Base-by-base conservation (phyloP, 2,888 invertebrate species). In the Alloplasta piceator region DNA sequence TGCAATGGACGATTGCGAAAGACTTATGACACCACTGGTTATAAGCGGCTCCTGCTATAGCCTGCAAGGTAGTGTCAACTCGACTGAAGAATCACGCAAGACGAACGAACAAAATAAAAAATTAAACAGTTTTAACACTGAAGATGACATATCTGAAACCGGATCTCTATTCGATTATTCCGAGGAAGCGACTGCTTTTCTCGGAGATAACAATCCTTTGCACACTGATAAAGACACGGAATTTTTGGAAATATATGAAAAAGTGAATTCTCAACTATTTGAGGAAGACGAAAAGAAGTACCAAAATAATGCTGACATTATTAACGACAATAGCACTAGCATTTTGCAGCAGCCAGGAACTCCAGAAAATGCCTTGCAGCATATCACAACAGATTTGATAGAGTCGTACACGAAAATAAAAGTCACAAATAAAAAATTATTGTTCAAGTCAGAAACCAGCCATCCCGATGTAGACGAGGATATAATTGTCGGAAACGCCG, bases 391-490 rank as follows among this genome's bases (percentile, higher is more conserved):
- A 3, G 88, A 89, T 82, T 91, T 90, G 0, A 91, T 91, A 7
- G 91, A 91, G 75, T 91, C 91, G 0, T 90, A 90, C 72, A 88
- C 87, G 41, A 91, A 91, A 26, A 80, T 86, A 10, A 91, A 91
- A 56, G 89, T 88, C 38, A 83, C 85, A 39, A 89, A 89, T 48
- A 88, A 85, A 9, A 89, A 85, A 58, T 82, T 77, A 16, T 58
- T 89, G 5, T 82, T 88, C n/a, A 87, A 84, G 63, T 81, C 86
- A 0, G 85, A 85, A 64, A 75, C 73, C 6, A 61, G 72, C 5
- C 12, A 66, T 0, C 63, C 68, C 39, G 67, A 55, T 12, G 55
- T 5, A 10, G 60, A 66, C 36, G 66, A 77, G 12, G 14, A 39
- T 12, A 73, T 70, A 38, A 81, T 55, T 39, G 16, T 36, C 3